A percentile compares a stretch with the other conserved stretches of the same genome.
phyloP scores from a whole-genome alignment of 2,888 invertebrate species.

The Caenorhabditis wallacei region DNA sequence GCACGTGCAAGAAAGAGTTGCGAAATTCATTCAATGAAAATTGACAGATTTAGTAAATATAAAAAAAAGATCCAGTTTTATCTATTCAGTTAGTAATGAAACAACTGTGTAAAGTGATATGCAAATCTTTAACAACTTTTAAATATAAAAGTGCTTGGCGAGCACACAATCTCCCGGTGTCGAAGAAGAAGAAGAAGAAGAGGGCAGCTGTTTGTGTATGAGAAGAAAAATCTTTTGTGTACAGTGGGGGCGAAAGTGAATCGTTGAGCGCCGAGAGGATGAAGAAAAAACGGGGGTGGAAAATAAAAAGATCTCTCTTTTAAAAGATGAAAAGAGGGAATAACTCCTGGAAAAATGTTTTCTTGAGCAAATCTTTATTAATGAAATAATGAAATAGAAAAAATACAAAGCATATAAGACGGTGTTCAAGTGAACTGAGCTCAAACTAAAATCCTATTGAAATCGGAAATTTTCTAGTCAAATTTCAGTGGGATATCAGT shows the following conservation, averaged over 20 bases:
- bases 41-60: slow-evolving; percentile 13
- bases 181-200: slow-evolving; percentile 5
- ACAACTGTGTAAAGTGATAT: slow-evolving; percentile 45
- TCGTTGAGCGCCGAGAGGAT: slow-evolving; percentile 1
- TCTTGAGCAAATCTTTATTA: not conserved
- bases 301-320: not conserved
- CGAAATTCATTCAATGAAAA: slow-evolving; percentile 25
- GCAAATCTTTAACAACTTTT: slow-evolving; percentile 42
- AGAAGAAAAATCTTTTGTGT: slow-evolving; percentile 53
- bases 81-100: not conserved
- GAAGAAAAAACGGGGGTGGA: slow-evolving; percentile 32
- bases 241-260: slow-evolving; percentile 63
- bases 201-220: slow-evolving; percentile 62
- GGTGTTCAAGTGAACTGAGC: too few relatives aligned
- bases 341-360: slow-evolving; percentile 8
- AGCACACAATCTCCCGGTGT: slow-evolving; percentile 30
- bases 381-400: too few relatives aligned
- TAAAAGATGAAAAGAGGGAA: not conserved
- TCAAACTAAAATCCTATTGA: too few relatives aligned
- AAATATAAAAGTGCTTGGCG: slow-evolving; percentile 48
- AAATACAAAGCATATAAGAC: too few relatives aligned
- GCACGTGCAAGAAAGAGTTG: slow-evolving; percentile 38
- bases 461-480: too few relatives aligned
- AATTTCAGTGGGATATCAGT: too few relatives aligned
- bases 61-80: slow-evolving; percentile 33